Conservation (phyloP, 64 coral and sea anemone genomes). For the Stichodactyla mertensii region DNA sequence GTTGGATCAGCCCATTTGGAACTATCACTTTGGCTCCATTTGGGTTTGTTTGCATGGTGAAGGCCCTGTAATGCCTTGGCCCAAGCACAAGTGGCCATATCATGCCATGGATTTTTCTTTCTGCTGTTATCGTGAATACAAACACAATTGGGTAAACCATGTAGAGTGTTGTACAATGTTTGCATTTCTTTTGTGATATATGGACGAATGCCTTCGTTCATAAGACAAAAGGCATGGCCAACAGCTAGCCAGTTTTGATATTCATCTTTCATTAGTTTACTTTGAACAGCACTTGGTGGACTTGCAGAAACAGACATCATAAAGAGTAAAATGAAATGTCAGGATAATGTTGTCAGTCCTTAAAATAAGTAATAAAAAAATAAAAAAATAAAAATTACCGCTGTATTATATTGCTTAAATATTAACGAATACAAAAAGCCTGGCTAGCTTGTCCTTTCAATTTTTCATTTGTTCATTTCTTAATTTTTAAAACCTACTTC, state of each 20-base stretch:
- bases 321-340: too few species aligned
- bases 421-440: too few species aligned
- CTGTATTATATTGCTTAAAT: too few species aligned
- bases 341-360: too few species aligned
- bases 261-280: conserved; percentile 11
- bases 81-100: conserved; percentile 8
- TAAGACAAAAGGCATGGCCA: not conserved
- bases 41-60: conserved; percentile 2
- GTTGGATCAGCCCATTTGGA: conserved; percentile 26
- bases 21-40: conserved; percentile 40
- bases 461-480: too few species aligned
- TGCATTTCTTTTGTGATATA: not conserved
- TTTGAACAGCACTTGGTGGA: not conserved
- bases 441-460: too few species aligned
- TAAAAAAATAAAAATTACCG: too few species aligned
- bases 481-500: too few species aligned
- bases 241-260: conserved; percentile 12
- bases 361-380: too few species aligned
- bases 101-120: not conserved
- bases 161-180: not conserved
- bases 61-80: not conserved
- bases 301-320: too few species aligned
- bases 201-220: not conserved
- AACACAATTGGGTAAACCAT: not conserved
- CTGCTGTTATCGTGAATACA: not conserved